Evolutionary conservation across 1,140 invertebrate species (phyloP).

Genomic region (Bombus picipes): DNA sequence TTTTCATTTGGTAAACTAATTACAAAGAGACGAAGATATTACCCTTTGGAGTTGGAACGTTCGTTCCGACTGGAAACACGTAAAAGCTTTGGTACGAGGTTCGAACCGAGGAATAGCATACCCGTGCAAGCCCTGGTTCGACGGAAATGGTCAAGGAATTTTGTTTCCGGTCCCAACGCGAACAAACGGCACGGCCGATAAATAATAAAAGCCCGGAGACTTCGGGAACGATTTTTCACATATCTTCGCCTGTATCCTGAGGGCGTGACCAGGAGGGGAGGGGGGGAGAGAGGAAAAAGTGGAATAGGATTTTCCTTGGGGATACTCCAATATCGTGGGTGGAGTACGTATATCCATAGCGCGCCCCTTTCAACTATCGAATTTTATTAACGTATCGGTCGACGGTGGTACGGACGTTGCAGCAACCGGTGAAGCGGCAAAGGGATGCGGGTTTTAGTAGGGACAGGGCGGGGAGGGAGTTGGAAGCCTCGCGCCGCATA

Average conservation of each 20-base stretch:
- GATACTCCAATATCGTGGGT: constrained; percentile 71
- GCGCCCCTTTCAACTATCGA: constrained; percentile 74
- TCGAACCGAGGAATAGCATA: neutral
- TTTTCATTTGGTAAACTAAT: neutral
- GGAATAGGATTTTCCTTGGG: constrained; percentile 72
- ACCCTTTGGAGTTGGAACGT: neutral
- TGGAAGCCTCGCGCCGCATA: constrained; percentile 74
- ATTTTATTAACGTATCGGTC: constrained; percentile 79
- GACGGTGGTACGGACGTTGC: constrained; percentile 58
- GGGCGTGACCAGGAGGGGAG: constrained; percentile 42
- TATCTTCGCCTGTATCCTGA: constrained; percentile 67
- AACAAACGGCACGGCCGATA: constrained; percentile 65
- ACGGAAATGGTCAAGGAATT: constrained; percentile 58
- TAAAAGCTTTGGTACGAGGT: neutral
- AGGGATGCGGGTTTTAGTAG: constrained; percentile 39
- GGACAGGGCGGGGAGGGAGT: constrained; percentile 48
- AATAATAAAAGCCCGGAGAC: constrained; percentile 68
- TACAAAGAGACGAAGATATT: neutral
- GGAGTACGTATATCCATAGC: constrained; percentile 71
- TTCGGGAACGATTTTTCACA: constrained; percentile 68
- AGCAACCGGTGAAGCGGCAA: neutral
- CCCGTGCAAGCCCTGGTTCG: constrained; percentile 28
- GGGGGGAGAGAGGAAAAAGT: constrained; percentile 52
- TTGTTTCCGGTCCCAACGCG: constrained; percentile 53
- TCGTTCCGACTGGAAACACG: too few species aligned